A percentile compares a stretch with the other conserved stretches of the same genome.
These are phyloP conservation scores for Chloropsis cyanopogon DNA, from an alignment of 2,113 vertebrate genomes.

Conservation along the genomic window DNA sequence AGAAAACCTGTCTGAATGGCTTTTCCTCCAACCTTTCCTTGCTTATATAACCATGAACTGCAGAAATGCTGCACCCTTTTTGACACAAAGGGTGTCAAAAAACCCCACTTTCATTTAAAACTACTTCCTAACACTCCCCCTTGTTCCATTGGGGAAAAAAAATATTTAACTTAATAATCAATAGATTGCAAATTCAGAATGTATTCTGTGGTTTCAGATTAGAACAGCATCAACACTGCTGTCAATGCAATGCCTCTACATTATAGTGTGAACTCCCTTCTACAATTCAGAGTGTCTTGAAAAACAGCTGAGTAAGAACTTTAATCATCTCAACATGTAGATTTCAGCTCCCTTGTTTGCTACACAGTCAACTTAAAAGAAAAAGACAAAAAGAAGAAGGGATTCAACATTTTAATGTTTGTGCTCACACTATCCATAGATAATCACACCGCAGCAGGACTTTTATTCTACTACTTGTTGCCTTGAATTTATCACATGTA, in stretches of 20 bases:
- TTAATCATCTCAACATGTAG: background rate
- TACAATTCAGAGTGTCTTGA: background rate
- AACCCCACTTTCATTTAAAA: fast-evolving
- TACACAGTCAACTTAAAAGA: background rate
- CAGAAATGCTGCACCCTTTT: background rate
- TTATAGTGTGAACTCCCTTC: background rate
- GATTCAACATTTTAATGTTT: background rate
- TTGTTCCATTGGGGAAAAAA: background rate
- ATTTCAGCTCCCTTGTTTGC: background rate
- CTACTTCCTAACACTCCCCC: background rate
- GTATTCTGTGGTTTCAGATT: background rate
- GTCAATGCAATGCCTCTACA: background rate
- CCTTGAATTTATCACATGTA: background rate
- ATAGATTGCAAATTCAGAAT: background rate
- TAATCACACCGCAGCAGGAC: background rate
- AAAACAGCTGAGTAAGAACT: background rate
- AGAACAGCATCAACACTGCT: background rate
- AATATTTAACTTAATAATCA: background rate
- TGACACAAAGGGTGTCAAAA: background rate
- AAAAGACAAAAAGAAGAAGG: background rate
- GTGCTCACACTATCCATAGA: background rate
- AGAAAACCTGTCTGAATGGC: background rate
- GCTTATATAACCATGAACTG: background rate
- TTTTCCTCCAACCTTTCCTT: background rate
- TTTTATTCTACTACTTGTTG: background rate